These are phyloP conservation scores for Meloidogyne floridensis DNA, from an alignment of 1,140 invertebrate species.

Conservation along the genomic window DNA sequence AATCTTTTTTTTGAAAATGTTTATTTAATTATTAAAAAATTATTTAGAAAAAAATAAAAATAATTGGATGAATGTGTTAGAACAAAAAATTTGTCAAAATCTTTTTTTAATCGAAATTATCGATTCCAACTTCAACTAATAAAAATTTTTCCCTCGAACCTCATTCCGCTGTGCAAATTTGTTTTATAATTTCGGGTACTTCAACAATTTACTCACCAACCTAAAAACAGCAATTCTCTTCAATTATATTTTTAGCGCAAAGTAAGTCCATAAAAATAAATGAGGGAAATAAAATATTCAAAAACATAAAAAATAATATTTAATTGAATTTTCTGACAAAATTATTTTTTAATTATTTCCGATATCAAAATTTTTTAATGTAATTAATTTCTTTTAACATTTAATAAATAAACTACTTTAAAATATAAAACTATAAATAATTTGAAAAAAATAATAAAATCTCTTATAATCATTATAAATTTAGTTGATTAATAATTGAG, in stretches of 20 bases:
- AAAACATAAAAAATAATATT: neutral
- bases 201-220: neutral
- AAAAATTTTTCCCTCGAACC: neutral
- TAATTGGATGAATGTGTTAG: neutral
- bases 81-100: neutral
- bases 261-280: neutral
- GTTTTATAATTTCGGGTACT: neutral
- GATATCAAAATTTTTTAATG: too few relatives aligned
- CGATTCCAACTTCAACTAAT: slow-evolving; percentile 1
- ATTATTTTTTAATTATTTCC: too few relatives aligned
- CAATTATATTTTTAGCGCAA: slow-evolving; percentile 9
- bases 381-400: too few relatives aligned
- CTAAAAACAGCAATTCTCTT: neutral
- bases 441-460: too few relatives aligned
- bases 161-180: slow-evolving; percentile 1
- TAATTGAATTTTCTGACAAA: too few relatives aligned
- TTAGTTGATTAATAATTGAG: too few relatives aligned
- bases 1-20: too few relatives aligned
- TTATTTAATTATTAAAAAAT: too few relatives aligned
- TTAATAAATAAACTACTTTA: too few relatives aligned
- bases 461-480: too few relatives aligned
- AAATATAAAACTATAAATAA: too few relatives aligned
- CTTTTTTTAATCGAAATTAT: neutral
- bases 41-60: too few relatives aligned
- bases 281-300: neutral